These are phyloP conservation scores for Mastacembelus armatus DNA, from an alignment of 2,797 vertebrate species.

Conservation along the genomic window DNA sequence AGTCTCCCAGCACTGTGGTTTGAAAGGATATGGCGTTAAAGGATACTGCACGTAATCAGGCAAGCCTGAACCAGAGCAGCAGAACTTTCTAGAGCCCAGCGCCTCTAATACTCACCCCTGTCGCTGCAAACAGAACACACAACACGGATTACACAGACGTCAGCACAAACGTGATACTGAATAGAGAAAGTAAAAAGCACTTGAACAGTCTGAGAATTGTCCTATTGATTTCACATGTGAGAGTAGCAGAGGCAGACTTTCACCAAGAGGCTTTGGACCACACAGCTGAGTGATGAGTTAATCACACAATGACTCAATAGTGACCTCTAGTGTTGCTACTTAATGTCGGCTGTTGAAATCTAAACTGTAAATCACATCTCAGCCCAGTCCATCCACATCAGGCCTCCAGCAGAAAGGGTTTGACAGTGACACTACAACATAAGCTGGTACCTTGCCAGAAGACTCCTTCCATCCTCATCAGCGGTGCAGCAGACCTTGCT, in stretches of 20 bases:
- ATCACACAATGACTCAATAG: too few relatives aligned
- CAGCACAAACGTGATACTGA: slow-evolving; percentile 1
- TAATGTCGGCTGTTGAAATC: too few relatives aligned
- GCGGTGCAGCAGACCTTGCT: slow-evolving; percentile 81
- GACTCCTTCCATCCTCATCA: slow-evolving; percentile 83
- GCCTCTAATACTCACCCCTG: slow-evolving; percentile 91
- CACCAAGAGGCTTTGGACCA: too few relatives aligned
- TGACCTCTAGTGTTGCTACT: slow-evolving; percentile 11
- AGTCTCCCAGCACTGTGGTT: slow-evolving; percentile 38
- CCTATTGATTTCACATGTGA: background rate
- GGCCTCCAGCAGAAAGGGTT: accelerated
- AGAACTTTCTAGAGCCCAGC: slow-evolving; percentile 84
- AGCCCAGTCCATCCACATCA: too few relatives aligned
- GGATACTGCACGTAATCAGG: slow-evolving; percentile 85
- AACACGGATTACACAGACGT: slow-evolving; percentile 52
- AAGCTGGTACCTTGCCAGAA: slow-evolving; percentile 86
- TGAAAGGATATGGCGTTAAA: slow-evolving; percentile 86
- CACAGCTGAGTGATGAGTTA: background rate
- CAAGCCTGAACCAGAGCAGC: slow-evolving; percentile 79
- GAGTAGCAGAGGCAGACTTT: background rate
- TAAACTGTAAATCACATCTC: too few relatives aligned
- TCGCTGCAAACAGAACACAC: slow-evolving; percentile 83
- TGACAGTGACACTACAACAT: accelerated
- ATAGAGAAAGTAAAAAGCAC: accelerated
- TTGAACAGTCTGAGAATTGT: background rate